Evolutionary conservation across 2,113 vertebrate genomes (phyloP).

Genomic region (Tautogolabrus adspersus): DNA sequence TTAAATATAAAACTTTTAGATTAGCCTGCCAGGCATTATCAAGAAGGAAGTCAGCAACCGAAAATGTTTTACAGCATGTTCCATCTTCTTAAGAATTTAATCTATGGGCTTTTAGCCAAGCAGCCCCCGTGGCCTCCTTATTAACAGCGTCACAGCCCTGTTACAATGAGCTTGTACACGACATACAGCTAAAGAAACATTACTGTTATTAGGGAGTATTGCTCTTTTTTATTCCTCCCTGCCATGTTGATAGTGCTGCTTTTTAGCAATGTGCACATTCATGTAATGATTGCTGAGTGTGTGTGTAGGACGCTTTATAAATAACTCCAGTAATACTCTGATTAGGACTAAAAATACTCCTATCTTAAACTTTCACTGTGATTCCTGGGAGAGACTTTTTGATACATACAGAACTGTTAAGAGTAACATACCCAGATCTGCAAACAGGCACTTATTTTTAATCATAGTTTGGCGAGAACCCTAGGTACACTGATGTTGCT

Average conservation of each 20-base stretch:
- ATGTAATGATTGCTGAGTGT: conserved; percentile 39
- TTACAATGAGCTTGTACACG: conserved; percentile 20
- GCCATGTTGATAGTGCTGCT: conserved; percentile 23
- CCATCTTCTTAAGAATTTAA: conserved; percentile 57
- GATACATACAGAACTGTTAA: conserved; percentile 10
- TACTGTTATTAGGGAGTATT: conserved; percentile 28
- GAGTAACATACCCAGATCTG: conserved; percentile 6
- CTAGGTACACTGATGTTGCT: conserved; percentile 7
- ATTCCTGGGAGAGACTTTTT: conserved; percentile 43
- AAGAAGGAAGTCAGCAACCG: conserved; percentile 33
- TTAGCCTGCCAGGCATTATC: conserved; percentile 31
- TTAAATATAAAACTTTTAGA: conserved; percentile 34
- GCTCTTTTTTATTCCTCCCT: conserved; percentile 15
- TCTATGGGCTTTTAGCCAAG: conserved; percentile 32
- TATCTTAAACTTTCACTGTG: conserved; percentile 58
- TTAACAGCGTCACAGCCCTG: conserved; percentile 42
- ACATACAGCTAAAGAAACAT: conserved; percentile 5
- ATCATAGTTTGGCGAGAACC: background rate
- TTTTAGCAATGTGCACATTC: conserved; percentile 47
- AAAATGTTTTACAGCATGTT: conserved; percentile 38
- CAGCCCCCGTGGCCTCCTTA: conserved; percentile 50
- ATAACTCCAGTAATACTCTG: conserved; percentile 69
- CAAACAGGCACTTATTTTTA: background rate
- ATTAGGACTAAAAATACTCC: conserved; percentile 69
- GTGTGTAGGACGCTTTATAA: conserved; percentile 67